These are phyloP conservation scores for Micropterix aruncella DNA, from an alignment of 2,888 invertebrate species.

Conservation along the genomic window DNA sequence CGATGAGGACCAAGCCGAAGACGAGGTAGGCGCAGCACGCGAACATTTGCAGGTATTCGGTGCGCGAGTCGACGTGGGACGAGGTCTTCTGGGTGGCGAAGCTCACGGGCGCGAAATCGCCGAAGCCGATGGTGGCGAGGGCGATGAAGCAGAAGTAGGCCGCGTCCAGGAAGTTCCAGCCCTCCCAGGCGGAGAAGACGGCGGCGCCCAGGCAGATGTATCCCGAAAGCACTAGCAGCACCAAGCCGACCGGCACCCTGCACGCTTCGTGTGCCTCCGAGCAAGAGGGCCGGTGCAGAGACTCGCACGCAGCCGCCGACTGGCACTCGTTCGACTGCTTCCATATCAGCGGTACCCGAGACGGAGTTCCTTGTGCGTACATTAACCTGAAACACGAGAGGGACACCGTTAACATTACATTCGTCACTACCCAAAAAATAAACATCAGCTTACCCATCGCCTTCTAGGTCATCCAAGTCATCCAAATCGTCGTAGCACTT, in stretches of 20 bases:
- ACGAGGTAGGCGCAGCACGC: slow-evolving; percentile 70
- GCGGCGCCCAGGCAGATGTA: slow-evolving; percentile 67
- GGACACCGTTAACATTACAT: slow-evolving; percentile 2
- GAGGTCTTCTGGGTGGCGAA: slow-evolving; percentile 21
- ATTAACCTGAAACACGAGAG: slow-evolving; percentile 19
- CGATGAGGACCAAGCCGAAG: slow-evolving; percentile 65
- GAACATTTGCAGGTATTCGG: slow-evolving; percentile 56
- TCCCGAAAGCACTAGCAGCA: slow-evolving; percentile 52
- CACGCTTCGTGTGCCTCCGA: slow-evolving; percentile 30
- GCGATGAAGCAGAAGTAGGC: slow-evolving; percentile 79
- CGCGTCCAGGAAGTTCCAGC: slow-evolving; percentile 68
- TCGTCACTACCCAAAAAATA: slow-evolving; percentile 3
- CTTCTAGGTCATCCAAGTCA: slow-evolving; percentile 46
- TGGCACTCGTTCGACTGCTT: slow-evolving; percentile 30
- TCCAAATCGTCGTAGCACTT: slow-evolving; percentile 39
- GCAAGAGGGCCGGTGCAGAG: slow-evolving; percentile 14
- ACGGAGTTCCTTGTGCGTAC: slow-evolving; percentile 58
- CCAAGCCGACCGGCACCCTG: slow-evolving; percentile 32
- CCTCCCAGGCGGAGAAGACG: slow-evolving; percentile 66
- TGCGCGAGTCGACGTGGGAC: slow-evolving; percentile 22
- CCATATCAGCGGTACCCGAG: slow-evolving; percentile 61
- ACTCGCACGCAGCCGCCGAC: slow-evolving; percentile 14
- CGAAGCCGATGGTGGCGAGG: slow-evolving; percentile 70
- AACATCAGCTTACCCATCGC: slow-evolving; percentile 21
- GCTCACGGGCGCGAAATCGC: slow-evolving; percentile 56